These are phyloP conservation scores for Morone saxatilis DNA, from an alignment of 2,113 vertebrate genomes.

Conservation along the genomic window DNA sequence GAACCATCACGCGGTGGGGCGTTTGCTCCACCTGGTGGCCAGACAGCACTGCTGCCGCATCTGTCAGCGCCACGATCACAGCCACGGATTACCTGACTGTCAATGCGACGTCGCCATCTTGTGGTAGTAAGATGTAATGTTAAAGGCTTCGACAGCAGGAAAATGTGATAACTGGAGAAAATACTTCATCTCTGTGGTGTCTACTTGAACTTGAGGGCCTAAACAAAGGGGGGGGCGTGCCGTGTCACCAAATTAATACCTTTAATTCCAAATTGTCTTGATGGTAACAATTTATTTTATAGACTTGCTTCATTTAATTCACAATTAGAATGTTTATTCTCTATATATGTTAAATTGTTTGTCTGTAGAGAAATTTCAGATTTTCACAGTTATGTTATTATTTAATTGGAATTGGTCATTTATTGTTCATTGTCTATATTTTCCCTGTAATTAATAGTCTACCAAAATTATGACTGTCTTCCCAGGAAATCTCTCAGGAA, in stretches of 20 bases:
- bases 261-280: neutral
- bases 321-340: too few species aligned
- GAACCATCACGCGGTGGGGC: neutral
- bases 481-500: too few species aligned
- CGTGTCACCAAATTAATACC: neutral
- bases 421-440: too few species aligned
- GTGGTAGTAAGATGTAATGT: neutral
- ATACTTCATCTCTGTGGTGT: neutral
- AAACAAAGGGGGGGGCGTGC: too few species aligned
- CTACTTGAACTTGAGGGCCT: neutral
- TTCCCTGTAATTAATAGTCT: neutral
- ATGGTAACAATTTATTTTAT: too few species aligned
- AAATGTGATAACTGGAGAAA: neutral
- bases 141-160: neutral
- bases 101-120: constrained; percentile 10
- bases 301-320: too few species aligned
- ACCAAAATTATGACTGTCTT: too few species aligned
- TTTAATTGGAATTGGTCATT: too few species aligned
- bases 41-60: rapidly evolving
- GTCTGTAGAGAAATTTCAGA: too few species aligned
- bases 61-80: rapidly evolving
- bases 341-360: too few species aligned
- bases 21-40: constrained; percentile 49
- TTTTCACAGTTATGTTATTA: too few species aligned
- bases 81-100: too few species aligned